Conservation (phyloP, 2,888 invertebrate genomes). For the Aspidiotus destructor region DNA sequence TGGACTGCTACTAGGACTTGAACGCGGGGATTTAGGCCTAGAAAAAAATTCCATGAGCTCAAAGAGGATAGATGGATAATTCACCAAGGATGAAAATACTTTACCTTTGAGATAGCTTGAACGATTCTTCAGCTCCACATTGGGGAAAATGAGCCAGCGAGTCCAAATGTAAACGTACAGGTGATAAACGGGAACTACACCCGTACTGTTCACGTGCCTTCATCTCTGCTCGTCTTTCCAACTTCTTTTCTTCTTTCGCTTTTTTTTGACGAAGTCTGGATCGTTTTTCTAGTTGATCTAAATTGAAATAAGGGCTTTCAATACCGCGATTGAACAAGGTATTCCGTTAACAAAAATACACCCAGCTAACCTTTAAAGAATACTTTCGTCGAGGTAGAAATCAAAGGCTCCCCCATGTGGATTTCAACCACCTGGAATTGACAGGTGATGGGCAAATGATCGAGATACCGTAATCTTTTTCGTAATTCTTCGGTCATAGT, state of each 20-base stretch:
- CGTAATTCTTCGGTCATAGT: slow-evolving; percentile 76
- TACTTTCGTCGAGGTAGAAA: slow-evolving; percentile 10
- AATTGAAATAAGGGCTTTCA: not conserved
- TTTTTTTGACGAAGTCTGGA: slow-evolving; percentile 15
- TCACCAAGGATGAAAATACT: not conserved
- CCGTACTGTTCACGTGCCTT: slow-evolving; percentile 16
- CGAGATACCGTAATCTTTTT: slow-evolving; percentile 61
- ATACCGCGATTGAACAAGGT: too few species aligned
- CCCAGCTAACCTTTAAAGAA: slow-evolving; percentile 19
- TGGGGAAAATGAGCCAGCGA: slow-evolving; percentile 25
- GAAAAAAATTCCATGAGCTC: not conserved
- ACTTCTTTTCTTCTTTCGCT: slow-evolving; percentile 24
- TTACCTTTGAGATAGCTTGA: slow-evolving; percentile 22
- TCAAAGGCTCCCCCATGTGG: slow-evolving; percentile 46
- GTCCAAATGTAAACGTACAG: slow-evolving; percentile 23
- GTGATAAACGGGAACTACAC: slow-evolving; percentile 10
- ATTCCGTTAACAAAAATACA: too few species aligned
- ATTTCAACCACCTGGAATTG: slow-evolving; percentile 86
- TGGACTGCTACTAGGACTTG: slow-evolving; percentile 28
- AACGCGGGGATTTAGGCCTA: slow-evolving; percentile 19
- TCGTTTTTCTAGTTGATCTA: slow-evolving; percentile 19
- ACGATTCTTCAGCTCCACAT: slow-evolving; percentile 26
- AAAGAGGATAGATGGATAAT: too few species aligned
- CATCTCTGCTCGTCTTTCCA: slow-evolving; percentile 18
- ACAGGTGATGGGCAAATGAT: slow-evolving; percentile 82